Percentiles rank a stretch among this genome's conserved stretches.
These are phyloP conservation scores for Pycnonotus jocosus DNA, from an alignment of 2,113 vertebrate genomes.

Conservation along the genomic window DNA sequence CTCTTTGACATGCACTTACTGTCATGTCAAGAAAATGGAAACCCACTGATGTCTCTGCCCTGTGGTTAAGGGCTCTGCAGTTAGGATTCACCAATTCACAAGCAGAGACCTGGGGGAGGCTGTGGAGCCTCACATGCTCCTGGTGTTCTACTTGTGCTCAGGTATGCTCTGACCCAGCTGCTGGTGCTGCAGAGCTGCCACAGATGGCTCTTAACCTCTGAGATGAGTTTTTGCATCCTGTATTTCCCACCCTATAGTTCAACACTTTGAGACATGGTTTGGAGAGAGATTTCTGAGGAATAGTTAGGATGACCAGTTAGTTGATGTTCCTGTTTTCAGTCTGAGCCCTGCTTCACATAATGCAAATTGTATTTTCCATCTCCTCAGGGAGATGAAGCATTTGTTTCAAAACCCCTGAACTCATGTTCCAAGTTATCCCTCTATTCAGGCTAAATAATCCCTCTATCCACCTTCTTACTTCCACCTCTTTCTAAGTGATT, in stretches of 20 bases:
- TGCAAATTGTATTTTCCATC: neutral
- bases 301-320: neutral
- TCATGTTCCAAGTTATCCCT: neutral
- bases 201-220: neutral
- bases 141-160: neutral
- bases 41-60: neutral
- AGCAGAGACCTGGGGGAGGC: accelerated
- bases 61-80: neutral
- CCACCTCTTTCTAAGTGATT: neutral
- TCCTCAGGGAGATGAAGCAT: neutral
- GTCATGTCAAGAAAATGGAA: neutral
- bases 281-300: neutral
- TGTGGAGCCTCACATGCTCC: accelerated
- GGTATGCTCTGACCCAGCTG: neutral
- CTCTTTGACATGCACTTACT: neutral
- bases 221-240: neutral
- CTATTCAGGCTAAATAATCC: neutral
- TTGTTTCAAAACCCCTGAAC: neutral
- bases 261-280: neutral
- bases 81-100: neutral
- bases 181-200: neutral
- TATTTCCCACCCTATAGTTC: neutral
- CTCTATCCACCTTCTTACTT: neutral
- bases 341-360: neutral
- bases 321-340: neutral